These are phyloP conservation scores for Dasypus novemcinctus DNA, from an alignment of 2,113 vertebrate genomes.

Conservation along the genomic window DNA sequence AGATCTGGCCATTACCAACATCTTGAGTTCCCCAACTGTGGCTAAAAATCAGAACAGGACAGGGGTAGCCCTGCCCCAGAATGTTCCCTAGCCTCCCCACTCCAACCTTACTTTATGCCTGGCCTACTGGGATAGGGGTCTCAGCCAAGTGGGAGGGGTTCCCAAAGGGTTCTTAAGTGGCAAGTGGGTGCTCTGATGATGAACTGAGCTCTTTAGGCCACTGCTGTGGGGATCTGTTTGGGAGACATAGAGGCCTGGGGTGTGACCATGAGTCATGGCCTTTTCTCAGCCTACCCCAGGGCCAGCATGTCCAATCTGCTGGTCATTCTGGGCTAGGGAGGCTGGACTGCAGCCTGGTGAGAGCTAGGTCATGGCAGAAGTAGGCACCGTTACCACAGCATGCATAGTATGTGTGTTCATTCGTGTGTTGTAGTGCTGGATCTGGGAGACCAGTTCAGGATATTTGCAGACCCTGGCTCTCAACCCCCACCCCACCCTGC, in stretches of 20 bases:
- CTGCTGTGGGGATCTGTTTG: not conserved
- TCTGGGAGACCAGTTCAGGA: constrained; percentile 68
- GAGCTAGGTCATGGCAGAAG: not conserved
- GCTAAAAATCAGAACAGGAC: constrained; percentile 32
- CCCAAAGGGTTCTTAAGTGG: not conserved
- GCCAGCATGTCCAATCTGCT: not conserved
- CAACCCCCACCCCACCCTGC: not conserved
- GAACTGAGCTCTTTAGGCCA: not conserved
- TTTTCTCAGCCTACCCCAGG: not conserved
- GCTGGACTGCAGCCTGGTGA: not conserved
- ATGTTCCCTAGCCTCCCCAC: constrained; percentile 11
- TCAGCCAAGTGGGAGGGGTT: not conserved
- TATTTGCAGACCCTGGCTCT: constrained; percentile 56
- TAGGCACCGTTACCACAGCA: not conserved
- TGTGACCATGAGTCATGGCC: not conserved
- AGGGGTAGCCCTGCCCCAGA: not conserved
- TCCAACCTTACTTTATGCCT: constrained; percentile 33
- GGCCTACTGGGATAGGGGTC: not conserved
- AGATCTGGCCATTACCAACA: not conserved
- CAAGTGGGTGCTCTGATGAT: not conserved
- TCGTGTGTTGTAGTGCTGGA: constrained; percentile 22
- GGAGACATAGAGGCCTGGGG: not conserved
- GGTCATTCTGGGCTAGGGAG: not conserved
- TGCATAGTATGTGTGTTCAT: not conserved
- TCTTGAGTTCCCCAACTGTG: constrained; percentile 10